Conservation (phyloP, 2,113 vertebrate genomes). For the Meleagris gallopavo region DNA sequence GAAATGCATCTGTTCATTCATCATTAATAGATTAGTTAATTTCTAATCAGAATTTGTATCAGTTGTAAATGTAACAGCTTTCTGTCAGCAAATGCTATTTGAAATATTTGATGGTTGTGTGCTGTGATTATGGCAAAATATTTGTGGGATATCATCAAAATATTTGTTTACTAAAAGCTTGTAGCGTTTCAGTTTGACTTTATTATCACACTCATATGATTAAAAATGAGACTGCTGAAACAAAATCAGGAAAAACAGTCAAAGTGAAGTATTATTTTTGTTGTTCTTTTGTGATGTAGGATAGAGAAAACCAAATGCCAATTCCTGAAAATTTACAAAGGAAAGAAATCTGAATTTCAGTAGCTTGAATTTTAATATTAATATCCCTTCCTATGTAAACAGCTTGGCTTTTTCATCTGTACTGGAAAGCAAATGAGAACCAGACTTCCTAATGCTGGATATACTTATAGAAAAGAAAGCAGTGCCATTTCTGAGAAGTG, state of each 20-base stretch:
- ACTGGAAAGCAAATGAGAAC: neutral
- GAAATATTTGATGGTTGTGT: neutral
- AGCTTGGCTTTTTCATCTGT: neutral
- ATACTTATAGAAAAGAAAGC: neutral
- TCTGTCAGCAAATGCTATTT: neutral
- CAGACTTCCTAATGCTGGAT: neutral
- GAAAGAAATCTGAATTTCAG: conserved; percentile 1
- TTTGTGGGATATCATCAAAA: neutral
- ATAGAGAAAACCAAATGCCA: neutral
- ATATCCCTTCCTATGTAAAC: neutral
- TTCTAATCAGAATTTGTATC: neutral
- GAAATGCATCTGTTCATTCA: neutral
- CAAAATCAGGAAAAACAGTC: neutral
- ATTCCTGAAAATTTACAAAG: neutral
- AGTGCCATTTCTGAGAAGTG: neutral
- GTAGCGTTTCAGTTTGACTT: neutral
- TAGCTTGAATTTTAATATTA: neutral
- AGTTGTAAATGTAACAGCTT: neutral
- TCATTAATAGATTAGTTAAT: neutral
- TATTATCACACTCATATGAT: neutral
- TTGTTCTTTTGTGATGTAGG: neutral
- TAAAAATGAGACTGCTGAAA: neutral
- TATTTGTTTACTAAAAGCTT: neutral
- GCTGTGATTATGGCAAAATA: neutral
- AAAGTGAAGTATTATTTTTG: neutral